Evolutionary conservation across 2,113 vertebrate genomes (phyloP), one percentile per base, ranked within the genome.

Genomic region (Limanda limanda): DNA sequence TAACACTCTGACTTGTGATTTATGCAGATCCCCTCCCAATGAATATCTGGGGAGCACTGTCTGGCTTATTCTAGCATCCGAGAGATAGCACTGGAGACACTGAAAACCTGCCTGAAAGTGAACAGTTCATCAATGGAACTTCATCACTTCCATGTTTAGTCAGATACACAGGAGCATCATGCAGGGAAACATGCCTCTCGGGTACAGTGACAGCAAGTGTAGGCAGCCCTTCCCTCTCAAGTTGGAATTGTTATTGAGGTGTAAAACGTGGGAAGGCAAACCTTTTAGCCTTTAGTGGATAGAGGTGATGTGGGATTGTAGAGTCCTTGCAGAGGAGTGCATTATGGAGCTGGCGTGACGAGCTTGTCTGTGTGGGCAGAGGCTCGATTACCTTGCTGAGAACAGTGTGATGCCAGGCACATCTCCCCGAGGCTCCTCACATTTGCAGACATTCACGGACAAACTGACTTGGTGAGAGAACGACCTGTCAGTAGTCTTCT

Each of bases 271-370:
- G 89, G 89, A 83, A 83, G 78, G 71, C 67, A 85, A 86, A 90
- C 88, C 90, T 91, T 92, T 89, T 92, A 90, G 84, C 89, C 88
- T 86, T 83, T 87, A 87, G 84, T 88, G 86, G 77, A 89, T 59
- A 79, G 71, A 86, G 90, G 91, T 92, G 88, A 89, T 83, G 92
- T 93, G 89, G 89, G 87, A 82, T 89, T 88, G 81, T 88, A 35
- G 79, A 89, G 87, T 86, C 83, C 68, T 60, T 83, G 83, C 88
- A 89, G 87, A 86, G 86, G 89, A 92, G 87, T 90, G 82, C 86
- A 83, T 88, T 89, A 88, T 69, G 76, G 83, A 89, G 88, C 68
- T 82, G 63, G 77, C 79, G 77, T 87, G 85, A 91, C 71, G 51
- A 79, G 84, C 80, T 88, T 78, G 84, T 89, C 85, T 90, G 90